Base-by-base conservation (phyloP, 2,797 vertebrate genomes). In the Halcyon chelicuti region DNA sequence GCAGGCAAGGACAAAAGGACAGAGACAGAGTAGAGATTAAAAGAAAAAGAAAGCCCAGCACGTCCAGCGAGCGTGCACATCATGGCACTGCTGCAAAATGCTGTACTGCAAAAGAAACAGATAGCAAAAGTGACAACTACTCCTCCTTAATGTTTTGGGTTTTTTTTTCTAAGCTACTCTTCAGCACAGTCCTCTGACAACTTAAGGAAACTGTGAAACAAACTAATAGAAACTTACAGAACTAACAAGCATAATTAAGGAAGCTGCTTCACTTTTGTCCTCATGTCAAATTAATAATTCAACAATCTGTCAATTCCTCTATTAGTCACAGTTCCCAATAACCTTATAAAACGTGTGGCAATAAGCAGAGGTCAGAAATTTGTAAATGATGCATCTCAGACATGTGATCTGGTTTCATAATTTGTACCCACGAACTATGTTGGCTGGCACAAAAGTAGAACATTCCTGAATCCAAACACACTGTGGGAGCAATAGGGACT, bases 31-130 rank as follows among this genome's bases (percentile, higher is more conserved):
- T 20, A 81, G 58, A 86, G 33, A 85, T 28, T 20, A 47, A 82
- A 77, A 89, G 28, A 91, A 51, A 6, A 58, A 74, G 62, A 74
- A 93, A 77, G 46, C 33, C 55, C 91, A 91, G 82, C 76, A 86
- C 0, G 0, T 29, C 37, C 76, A 61, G 49, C 2, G 1, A 93
- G 39, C 0, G 0, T 4, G 12, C 29, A 60, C 67, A 28, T 55
- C 26, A 63, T 17, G 18, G 39, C 10, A 35, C 5, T 29, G 20
- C 62, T 92, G 76, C 66, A 84, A 68, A 91, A 88, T 8, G n/a
- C 42, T 61, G 17, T 46, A 33, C 46, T 86, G 47, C 71, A 87
- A 79, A 93, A 55, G 72, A 91, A 93, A 76, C 4, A 7, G 71
- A 71, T 2, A 73, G 33, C 55, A 67, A 58, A 76, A 92, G 52